Conservation (phyloP, 2,113 vertebrate species). For the Climacteris rufus region DNA sequence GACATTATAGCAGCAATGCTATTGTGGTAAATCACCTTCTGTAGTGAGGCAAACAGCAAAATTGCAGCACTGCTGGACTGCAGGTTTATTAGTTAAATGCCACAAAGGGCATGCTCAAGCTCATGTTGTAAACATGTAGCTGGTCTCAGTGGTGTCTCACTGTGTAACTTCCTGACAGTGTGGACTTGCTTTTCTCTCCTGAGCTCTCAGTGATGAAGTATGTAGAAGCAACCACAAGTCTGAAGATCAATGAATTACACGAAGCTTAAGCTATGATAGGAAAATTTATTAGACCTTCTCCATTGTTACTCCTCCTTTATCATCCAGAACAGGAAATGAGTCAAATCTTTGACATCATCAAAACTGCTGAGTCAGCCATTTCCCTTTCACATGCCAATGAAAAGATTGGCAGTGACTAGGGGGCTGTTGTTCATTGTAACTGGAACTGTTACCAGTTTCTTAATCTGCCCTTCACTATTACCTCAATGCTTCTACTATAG, state of each 20-base stretch:
- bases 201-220: neutral
- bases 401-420: neutral
- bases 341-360: neutral
- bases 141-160: neutral
- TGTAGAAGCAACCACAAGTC: neutral
- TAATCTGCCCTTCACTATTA: neutral
- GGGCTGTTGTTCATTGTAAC: neutral
- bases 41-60: neutral
- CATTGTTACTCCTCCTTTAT: neutral
- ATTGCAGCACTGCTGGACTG: neutral
- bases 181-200: neutral
- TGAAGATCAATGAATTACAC: neutral
- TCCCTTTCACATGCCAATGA: neutral
- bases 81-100: neutral
- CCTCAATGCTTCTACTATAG: neutral
- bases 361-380: neutral
- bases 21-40: neutral
- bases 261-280: neutral
- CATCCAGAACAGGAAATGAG: neutral
- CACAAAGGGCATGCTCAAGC: neutral
- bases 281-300: neutral
- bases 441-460: neutral
- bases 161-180: neutral
- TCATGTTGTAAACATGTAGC: neutral
- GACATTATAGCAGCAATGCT: neutral